Percentiles rank a stretch among this genome's conserved stretches.
Conservation (phyloP, 2,113 vertebrate species). For the Lagopus leucura region DNA sequence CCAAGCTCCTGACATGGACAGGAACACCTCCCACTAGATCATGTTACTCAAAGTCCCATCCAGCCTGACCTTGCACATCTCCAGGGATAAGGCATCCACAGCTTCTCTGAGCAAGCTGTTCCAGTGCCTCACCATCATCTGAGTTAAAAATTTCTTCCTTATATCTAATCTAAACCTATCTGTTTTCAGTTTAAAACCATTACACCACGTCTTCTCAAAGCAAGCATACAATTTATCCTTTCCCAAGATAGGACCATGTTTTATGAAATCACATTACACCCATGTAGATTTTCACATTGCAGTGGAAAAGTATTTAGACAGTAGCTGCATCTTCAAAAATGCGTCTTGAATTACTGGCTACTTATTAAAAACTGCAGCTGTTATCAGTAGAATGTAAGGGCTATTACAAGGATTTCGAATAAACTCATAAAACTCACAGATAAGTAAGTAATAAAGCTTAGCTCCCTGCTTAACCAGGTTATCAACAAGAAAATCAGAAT, state of each 20-base stretch:
- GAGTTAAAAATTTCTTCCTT: not conserved
- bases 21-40: not conserved
- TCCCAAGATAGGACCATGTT: not conserved
- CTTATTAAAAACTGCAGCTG: not conserved
- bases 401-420: constrained; percentile 38
- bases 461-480: not conserved
- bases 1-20: not conserved
- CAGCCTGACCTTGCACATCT: not conserved
- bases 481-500: constrained; percentile 58
- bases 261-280: not conserved
- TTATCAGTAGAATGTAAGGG: constrained; percentile 11
- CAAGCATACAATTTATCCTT: not conserved
- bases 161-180: not conserved
- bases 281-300: not conserved
- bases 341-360: not conserved
- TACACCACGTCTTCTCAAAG: not conserved
- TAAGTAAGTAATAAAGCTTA: constrained; percentile 23
- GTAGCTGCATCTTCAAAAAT: not conserved
- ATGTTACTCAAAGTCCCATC: not conserved
- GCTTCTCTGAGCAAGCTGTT: not conserved
- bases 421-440: constrained; percentile 20
- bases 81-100: not conserved
- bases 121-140: not conserved
- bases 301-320: not conserved
- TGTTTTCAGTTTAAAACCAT: not conserved